A percentile compares a stretch with the other conserved stretches of the same genome.
Conservation (phyloP, 2,888 invertebrate species). For the Odontothrips loti region DNA sequence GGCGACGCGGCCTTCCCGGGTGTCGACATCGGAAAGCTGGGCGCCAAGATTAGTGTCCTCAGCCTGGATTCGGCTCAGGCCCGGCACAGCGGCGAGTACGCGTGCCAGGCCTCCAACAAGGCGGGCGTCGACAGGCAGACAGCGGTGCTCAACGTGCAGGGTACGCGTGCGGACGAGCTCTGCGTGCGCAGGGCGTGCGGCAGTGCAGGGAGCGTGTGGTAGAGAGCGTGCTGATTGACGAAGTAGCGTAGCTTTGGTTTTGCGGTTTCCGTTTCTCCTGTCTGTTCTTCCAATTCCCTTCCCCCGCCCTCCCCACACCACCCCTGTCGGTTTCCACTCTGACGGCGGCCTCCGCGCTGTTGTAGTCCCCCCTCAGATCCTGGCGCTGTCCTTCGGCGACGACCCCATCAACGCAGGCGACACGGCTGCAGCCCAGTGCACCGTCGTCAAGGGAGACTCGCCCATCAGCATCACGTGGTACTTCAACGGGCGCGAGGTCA, state of each 20-base stretch:
- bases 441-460: constrained; percentile 62
- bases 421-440: constrained; percentile 54
- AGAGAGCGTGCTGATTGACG: background rate
- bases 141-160: constrained; percentile 53
- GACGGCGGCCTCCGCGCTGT: background rate
- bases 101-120: constrained; percentile 54
- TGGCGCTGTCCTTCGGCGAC: constrained; percentile 59
- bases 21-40: background rate
- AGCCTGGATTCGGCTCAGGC: constrained; percentile 53
- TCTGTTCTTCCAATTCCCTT: background rate
- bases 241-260: background rate
- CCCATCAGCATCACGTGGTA: constrained; percentile 69
- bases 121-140: constrained; percentile 52
- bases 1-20: background rate
- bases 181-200: background rate
- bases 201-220: background rate
- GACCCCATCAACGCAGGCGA: constrained; percentile 59
- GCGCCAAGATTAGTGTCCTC: constrained; percentile 44
- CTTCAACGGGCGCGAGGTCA: constrained; percentile 54
- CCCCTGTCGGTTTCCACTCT: background rate
- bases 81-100: constrained; percentile 56
- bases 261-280: background rate
- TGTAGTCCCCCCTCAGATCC: constrained; percentile 61
- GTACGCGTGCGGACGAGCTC: no score
- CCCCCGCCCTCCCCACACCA: constrained; percentile 5